Evolutionary conservation across 2,888 invertebrate genomes (phyloP), one percentile per base, ranked within the genome.

Genomic region (Heliothis peltigera): DNA sequence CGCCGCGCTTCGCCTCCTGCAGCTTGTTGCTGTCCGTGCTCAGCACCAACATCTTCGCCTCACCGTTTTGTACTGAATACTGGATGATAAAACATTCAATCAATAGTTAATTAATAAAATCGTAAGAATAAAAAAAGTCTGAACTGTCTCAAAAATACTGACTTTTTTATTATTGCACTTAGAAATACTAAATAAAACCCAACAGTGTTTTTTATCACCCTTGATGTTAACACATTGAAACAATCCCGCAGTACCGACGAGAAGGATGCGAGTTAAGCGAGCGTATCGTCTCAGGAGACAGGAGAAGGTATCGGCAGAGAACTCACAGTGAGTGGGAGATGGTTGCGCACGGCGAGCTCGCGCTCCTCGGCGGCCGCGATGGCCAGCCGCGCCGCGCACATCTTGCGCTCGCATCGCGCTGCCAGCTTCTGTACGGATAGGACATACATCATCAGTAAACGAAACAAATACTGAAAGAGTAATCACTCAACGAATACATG

Each of bases 51-150:
- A 94, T 93, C 75, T 93, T 93, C 53, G 93, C 93, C 71, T 93
- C 94, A 62, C 94, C 94, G 73, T 94, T 94, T 88, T 93, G 93
- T 79, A 94, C 90, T 57, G 93, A 90, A 77, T 92, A 95, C 94
- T 95, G 87, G 0, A 73, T n/a, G 80, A 84, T 54, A n/a, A 15
- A 35, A 0, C 1, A 7, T 35, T 18, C 4, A 6, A 0, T 19
- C 17, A 15, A 15, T 10, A 2, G 15, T 21, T 0, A 1, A 17
- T 5, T 7, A 28, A 28, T 1, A 28, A 28, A 8, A 28, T 1
- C 28, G 22, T 4, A 22, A 25, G 4, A 5, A 25, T 5, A 25
- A 25, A 25, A 25, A 25, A 25, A 6, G 25, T 25, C 6, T 25
- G n/a, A n/a, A n/a, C n/a, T n/a, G n/a, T n/a, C n/a, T n/a, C n/a